Conservation (phyloP, 2,888 invertebrate species). For the Leptothorax acervorum region DNA sequence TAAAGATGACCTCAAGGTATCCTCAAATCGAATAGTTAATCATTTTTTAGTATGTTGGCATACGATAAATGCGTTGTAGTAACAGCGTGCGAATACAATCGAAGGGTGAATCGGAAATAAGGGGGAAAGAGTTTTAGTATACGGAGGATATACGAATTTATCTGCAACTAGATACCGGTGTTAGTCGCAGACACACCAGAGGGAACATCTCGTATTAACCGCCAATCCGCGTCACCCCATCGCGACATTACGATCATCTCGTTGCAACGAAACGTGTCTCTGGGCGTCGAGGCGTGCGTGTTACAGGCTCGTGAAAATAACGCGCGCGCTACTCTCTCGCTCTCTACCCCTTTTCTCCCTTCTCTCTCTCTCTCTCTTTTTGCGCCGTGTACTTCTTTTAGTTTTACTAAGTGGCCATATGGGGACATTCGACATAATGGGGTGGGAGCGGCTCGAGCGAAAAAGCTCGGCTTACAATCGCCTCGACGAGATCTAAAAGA, state of each 20-base stretch:
- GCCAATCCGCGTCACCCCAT: conserved; percentile 19
- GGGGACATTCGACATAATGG: conserved; percentile 80
- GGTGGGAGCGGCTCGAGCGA: conserved; percentile 76
- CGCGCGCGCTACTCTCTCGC: conserved; percentile 34
- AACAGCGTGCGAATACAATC: conserved; percentile 9
- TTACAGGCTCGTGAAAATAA: conserved; percentile 46
- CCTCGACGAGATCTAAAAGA: conserved; percentile 83
- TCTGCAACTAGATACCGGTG: conserved; percentile 23
- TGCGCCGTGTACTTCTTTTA: conserved; percentile 63
- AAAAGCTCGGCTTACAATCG: conserved; percentile 83
- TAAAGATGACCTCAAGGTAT: not conserved
- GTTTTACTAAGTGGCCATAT: conserved; percentile 83
- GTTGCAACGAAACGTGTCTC: conserved; percentile 40
- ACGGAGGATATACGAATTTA: conserved; percentile 10
- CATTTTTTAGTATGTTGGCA: not conserved
- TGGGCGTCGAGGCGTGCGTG: conserved; percentile 38
- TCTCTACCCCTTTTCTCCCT: not conserved
- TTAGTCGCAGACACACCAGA: conserved; percentile 14
- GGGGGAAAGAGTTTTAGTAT: not conserved
- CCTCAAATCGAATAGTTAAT: not conserved
- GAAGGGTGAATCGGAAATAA: conserved; percentile 25
- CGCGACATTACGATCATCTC: conserved; percentile 35
- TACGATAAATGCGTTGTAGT: not conserved
- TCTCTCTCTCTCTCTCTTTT: conserved; percentile 46
- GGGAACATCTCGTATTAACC: conserved; percentile 38